Percentiles rank a stretch among this genome's conserved stretches.
phyloP scores from a whole-genome alignment of 2,797 vertebrate genomes.

The Margarornis squamiger region DNA sequence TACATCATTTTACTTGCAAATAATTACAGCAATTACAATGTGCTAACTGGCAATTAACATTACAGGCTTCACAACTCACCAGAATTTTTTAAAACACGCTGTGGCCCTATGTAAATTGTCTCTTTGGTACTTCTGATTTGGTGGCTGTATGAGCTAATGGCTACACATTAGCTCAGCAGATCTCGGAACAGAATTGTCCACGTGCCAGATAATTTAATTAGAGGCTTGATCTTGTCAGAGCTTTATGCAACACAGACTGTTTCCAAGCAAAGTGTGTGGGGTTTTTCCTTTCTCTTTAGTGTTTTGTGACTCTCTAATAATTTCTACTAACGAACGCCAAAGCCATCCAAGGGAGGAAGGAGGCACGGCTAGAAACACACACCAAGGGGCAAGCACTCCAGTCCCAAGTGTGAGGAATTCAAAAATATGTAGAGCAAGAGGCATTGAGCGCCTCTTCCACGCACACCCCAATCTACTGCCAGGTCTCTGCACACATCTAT shows the following conservation, averaged over 20 bases:
- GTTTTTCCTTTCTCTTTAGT: conserved; percentile 18
- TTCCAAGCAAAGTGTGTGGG: conserved; percentile 17
- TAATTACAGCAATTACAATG: conserved; percentile 70
- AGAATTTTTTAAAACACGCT: conserved; percentile 63
- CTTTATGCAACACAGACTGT: conserved; percentile 14
- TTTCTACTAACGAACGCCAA: background rate
- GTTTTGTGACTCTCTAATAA: conserved; percentile 9
- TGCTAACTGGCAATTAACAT: conserved; percentile 69
- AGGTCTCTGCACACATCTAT: conserved; percentile 9
- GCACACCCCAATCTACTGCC: background rate
- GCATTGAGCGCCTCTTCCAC: background rate
- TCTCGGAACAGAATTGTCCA: conserved; percentile 45
- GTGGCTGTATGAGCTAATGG: conserved; percentile 50
- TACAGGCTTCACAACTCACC: conserved; percentile 61
- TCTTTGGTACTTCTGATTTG: conserved; percentile 62
- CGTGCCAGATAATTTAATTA: conserved; percentile 69
- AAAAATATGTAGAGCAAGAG: background rate
- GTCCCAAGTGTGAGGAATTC: background rate
- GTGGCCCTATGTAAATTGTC: conserved; percentile 57
- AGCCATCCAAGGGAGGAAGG: background rate
- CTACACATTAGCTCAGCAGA: conserved; percentile 61
- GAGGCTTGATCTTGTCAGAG: conserved; percentile 63
- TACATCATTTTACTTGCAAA: conserved; percentile 68
- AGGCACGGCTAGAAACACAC: background rate
- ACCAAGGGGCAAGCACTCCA: background rate